Conservation (phyloP, 1,140 invertebrate species). For the Yoshiicerus persimilis region DNA sequence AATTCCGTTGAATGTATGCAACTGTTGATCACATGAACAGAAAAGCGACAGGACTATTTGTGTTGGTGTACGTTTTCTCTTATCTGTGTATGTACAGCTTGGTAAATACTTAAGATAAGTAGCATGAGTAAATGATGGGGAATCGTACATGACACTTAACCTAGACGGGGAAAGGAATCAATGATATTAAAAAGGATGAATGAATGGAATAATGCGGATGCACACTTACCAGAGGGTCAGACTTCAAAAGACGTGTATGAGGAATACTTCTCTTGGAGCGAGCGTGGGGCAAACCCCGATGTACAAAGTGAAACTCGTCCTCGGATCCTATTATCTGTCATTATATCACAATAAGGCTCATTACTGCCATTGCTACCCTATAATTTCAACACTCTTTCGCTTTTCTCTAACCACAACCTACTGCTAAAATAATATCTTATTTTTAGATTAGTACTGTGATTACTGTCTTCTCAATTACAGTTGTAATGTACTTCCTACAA, state of each 20-base stretch:
- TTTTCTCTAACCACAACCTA: background rate
- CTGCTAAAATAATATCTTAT: background rate
- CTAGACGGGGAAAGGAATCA: background rate
- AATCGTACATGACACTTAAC: background rate
- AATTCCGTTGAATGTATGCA: too few relatives aligned
- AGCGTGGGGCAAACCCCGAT: constrained; percentile 80
- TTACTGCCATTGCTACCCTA: background rate
- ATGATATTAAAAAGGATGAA: background rate
- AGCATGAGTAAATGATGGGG: background rate
- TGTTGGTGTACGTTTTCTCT: too few relatives aligned
- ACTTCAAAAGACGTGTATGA: constrained; percentile 81
- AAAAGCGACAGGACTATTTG: background rate
- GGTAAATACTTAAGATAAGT: background rate
- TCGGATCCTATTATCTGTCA: constrained; percentile 76
- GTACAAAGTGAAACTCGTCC: constrained; percentile 89
- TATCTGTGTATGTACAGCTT: too few relatives aligned
- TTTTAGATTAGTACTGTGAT: background rate
- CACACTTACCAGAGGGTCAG: constrained; percentile 81
- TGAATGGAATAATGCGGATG: background rate
- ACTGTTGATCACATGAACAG: background rate
- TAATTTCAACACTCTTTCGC: background rate
- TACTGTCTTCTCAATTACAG: background rate
- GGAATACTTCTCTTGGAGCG: constrained; percentile 78
- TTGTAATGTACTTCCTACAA: background rate
- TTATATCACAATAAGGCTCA: constrained; percentile 44